Evolutionary conservation across 30 jellyfish, hydroid and myxozoan genomes (phyloP).

Genomic region (Rhopilema esculentum): DNA sequence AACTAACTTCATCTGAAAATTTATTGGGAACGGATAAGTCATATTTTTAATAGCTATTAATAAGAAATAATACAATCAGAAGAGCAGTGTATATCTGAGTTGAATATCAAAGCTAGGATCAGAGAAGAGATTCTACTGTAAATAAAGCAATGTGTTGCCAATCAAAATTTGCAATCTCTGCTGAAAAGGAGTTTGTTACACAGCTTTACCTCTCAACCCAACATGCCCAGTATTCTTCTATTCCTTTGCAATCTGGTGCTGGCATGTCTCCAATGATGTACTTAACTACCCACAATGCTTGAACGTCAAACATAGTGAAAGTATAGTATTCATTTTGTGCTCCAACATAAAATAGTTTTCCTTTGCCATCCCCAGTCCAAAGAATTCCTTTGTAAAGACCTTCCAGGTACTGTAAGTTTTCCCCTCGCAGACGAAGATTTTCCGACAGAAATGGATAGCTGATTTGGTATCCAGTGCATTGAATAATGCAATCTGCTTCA

Average conservation of each 20-base stretch:
- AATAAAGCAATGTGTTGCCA: no score
- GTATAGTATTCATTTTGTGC: slow-evolving; percentile 81
- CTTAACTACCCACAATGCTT: slow-evolving; percentile 61
- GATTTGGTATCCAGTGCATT: slow-evolving; percentile 85
- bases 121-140: no score
- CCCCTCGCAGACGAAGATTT: slow-evolving; percentile 47
- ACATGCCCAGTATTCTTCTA: slow-evolving; percentile 1
- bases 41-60: no score
- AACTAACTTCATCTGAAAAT: no score
- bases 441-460: slow-evolving; percentile 76
- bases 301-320: slow-evolving; percentile 88
- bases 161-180: no score
- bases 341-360: slow-evolving; percentile 71
- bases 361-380: slow-evolving; percentile 49
- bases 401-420: slow-evolving; percentile 58
- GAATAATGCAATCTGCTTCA: slow-evolving; percentile 76
- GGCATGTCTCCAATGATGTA: slow-evolving; percentile 18
- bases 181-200: no score
- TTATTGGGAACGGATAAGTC: no score
- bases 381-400: slow-evolving; percentile 75
- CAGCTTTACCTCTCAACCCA: slow-evolving; percentile 64
- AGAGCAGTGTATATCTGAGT: no score
- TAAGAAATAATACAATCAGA: no score
- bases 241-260: slow-evolving; percentile 35
- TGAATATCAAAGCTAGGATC: no score